Base-by-base conservation (phyloP, 2,888 invertebrate genomes). In the Diarsia brunnea region DNA sequence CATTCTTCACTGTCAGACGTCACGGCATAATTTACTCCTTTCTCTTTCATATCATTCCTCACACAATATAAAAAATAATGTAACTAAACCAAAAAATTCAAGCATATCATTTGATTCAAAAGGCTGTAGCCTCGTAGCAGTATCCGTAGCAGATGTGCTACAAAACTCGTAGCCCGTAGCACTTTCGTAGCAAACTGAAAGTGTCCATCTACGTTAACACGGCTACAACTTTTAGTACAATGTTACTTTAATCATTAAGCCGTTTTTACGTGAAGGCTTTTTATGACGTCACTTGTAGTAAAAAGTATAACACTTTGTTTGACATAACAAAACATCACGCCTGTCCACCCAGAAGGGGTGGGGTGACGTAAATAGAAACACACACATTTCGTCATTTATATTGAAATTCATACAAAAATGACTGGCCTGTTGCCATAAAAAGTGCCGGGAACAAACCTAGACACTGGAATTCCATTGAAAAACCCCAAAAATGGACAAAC, bases 131-230 rank as follows among this genome's bases (percentile, higher is more conserved):
- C 12, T 64, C 77, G 77, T 80, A 76, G 84, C 81, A 64, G 45
- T 60, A 14, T 58, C 43, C 82, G 84, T 85, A 85, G 82, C 79
- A 73, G 49, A 75, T 45, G 64, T 67, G 74, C 76, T 82, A 85
- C 82, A 51, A 31, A 8, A 51, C 65, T 27, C 82, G 84, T 84
- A 84, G 79, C 65, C 24, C 82, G 84, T 84, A 84, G 79, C 82
- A 76, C 72, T 76, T 70, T 47, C 74, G 82, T 84, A 84, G 84
- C 85, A 64, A 64, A 69, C 53, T 61, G 64, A 65, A 75, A 74
- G 60, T 31, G 69, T 75, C n/a, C 79, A 71, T 75, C 66, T 63
- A 69, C 79, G 45, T 82, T 73, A 74, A 68, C 58, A 75, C 16
- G n/a, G 61, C 73, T 71, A 79, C 75, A 73, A 79, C 66, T 53